Conservation (phyloP, 2,797 vertebrate genomes). For the Lacerta agilis region DNA sequence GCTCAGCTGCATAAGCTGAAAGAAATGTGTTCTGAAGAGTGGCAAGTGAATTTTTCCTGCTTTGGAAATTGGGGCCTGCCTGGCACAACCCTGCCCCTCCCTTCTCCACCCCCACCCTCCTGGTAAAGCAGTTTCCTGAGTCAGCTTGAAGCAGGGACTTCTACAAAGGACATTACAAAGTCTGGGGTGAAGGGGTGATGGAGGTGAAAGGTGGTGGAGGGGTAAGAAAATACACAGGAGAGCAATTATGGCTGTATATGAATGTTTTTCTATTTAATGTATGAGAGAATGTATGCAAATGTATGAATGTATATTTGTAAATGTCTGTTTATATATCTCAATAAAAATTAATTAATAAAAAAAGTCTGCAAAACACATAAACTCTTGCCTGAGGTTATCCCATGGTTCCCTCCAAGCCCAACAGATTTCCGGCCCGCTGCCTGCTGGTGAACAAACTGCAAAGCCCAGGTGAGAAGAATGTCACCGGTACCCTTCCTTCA, state of each 20-base stretch:
- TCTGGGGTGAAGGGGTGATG: too few relatives aligned
- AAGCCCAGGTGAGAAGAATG: neutral
- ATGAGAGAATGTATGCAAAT: too few relatives aligned
- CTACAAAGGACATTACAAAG: neutral
- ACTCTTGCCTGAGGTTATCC: neutral
- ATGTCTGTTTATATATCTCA: too few relatives aligned
- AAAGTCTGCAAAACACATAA: neutral
- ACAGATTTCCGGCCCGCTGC: neutral
- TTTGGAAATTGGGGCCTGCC: too few relatives aligned
- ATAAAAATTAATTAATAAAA: too few relatives aligned
- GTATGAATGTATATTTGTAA: too few relatives aligned
- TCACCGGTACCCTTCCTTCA: neutral
- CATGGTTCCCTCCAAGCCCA: neutral
- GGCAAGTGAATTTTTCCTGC: neutral
- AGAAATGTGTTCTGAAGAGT: neutral
- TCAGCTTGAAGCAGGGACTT: neutral
- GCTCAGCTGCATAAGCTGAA: neutral
- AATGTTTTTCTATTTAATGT: too few relatives aligned
- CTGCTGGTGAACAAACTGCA: neutral
- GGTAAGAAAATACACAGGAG: too few relatives aligned
- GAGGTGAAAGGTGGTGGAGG: too few relatives aligned
- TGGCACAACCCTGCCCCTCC: neutral
- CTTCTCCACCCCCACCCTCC: too few relatives aligned
- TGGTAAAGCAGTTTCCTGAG: neutral
- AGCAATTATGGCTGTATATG: too few relatives aligned